Base-by-base conservation (phyloP, 1,140 invertebrate genomes). In the Microplitis mediator region DNA sequence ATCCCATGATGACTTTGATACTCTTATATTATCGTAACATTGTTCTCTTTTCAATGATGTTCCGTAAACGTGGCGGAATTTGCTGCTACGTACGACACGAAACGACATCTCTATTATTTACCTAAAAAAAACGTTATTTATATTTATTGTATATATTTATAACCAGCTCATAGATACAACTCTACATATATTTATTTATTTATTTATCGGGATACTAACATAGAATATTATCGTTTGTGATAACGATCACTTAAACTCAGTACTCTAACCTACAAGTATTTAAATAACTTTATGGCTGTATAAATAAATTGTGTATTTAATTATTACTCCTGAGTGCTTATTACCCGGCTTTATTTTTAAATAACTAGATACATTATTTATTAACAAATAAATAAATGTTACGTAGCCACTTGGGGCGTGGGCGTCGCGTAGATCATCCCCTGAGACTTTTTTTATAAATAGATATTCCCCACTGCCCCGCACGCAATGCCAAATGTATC, bases 31-130 rank as follows among this genome's bases (percentile, higher is more conserved):
- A 88, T 99, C 98, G 89, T 99, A 99, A 88, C 98, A 99, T 89
- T 98, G 95, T 85, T 99, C 98, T 83, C 96, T 91, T 88, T 99
- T 99, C 74, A 98, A 87, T 66, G 95, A 91, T 81, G 97, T 95
- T 77, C 98, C 98, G 89, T 98, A 99, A 79, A 99, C 97, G 90
- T 99, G 98, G 83, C 97, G 95, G 90, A 99, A 99, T 89, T 99
- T 99, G 86, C 95, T 97, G 89, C 93, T 95, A 87, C 97, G 92
- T 74, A 98, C 97, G 81, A 97, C 95, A 84, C 95, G 95, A 90
- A 97, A 97, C 88, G 96, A 97, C 95, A 97, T 97, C 73, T 79
- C 82, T 81, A 14, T 23, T 23, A 23, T 39, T 64, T n/a, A 64
- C 62, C 62, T 39, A 6, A 35, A 39, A 67, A 66, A 50, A 54